A percentile compares a stretch with the other conserved stretches of the same genome.
Evolutionary conservation across 2,113 vertebrate species (phyloP).

Genomic region (Petromus typicus): DNA sequence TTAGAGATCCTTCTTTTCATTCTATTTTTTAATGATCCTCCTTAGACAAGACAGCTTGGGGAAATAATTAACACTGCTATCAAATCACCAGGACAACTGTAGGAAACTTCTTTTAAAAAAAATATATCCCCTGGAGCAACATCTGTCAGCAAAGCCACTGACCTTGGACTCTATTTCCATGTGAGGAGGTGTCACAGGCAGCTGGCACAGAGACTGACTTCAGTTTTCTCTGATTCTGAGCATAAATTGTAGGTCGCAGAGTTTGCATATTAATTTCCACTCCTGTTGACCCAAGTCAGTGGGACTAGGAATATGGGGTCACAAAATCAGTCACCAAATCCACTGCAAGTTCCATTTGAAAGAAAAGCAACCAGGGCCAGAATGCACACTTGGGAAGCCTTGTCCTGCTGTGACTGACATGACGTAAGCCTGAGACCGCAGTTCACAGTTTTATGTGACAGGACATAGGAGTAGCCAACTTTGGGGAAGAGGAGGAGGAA

Average conservation of each 20-base stretch:
- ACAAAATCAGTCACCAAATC: neutral
- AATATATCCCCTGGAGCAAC: neutral
- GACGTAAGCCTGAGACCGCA: slow-evolving; percentile 46
- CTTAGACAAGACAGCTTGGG: neutral
- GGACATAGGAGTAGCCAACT: slow-evolving; percentile 35
- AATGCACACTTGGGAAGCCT: neutral
- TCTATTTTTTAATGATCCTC: neutral
- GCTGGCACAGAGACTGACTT: neutral
- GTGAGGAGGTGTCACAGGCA: neutral
- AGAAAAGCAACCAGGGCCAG: neutral
- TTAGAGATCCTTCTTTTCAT: neutral
- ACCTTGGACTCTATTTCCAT: slow-evolving; percentile 67
- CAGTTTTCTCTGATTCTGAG: neutral
- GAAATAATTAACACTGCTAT: neutral
- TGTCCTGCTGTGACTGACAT: slow-evolving; percentile 15
- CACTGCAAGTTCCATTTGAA: neutral
- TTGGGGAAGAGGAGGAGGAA: slow-evolving; percentile 42
- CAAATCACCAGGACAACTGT: slow-evolving; percentile 20
- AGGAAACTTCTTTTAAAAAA: slow-evolving; percentile 41
- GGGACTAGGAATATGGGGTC: neutral
- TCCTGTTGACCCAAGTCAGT: no score
- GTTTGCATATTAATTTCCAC: neutral
- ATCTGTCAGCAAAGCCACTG: slow-evolving; percentile 65
- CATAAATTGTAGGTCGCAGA: neutral
- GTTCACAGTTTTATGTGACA: slow-evolving; percentile 70